These are phyloP conservation scores for Zoanthus solanderi DNA, from an alignment of 92 coral and sea anemone genomes.

Conservation along the genomic window DNA sequence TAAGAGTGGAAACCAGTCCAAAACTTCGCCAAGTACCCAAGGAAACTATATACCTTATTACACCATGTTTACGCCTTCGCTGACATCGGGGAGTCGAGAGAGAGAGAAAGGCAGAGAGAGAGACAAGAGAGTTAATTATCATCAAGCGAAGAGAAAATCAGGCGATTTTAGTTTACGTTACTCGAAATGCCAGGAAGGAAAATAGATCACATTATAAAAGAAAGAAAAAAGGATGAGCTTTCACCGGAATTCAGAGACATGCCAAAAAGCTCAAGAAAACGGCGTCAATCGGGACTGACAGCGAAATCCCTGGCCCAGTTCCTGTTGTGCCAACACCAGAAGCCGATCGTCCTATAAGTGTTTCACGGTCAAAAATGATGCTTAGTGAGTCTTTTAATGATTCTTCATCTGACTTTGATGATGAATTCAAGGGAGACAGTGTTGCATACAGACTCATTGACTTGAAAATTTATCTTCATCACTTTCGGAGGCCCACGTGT, in stretches of 20 bases:
- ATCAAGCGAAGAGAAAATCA: slow-evolving; percentile 44
- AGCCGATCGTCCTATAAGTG: no score
- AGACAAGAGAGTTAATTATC: slow-evolving; percentile 20
- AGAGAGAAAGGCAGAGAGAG: slow-evolving; percentile 26
- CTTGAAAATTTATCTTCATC: slow-evolving; percentile 45
- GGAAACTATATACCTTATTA: slow-evolving; percentile 28
- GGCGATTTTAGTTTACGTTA: slow-evolving; percentile 13
- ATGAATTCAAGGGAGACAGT: slow-evolving; percentile 45
- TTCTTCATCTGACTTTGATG: slow-evolving; percentile 39
- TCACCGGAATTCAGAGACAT: no score
- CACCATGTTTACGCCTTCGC: slow-evolving; percentile 27
- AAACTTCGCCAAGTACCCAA: slow-evolving; percentile 14
- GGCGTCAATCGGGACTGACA: background rate
- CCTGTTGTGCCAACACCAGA: no score
- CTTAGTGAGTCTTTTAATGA: slow-evolving; percentile 2
- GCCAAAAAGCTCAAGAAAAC: no score
- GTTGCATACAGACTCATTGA: slow-evolving; percentile 53
- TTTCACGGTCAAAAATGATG: background rate
- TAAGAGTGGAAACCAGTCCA: slow-evolving; percentile 37
- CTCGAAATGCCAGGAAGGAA: slow-evolving; percentile 36
- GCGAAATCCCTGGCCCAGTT: no score
- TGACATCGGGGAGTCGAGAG: slow-evolving; percentile 10
- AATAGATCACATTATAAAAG: background rate
- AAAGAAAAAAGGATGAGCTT: no score
- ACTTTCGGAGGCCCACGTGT: slow-evolving; percentile 58